phyloP scores from a whole-genome alignment of 2,113 vertebrate genomes.

The Parus major region DNA sequence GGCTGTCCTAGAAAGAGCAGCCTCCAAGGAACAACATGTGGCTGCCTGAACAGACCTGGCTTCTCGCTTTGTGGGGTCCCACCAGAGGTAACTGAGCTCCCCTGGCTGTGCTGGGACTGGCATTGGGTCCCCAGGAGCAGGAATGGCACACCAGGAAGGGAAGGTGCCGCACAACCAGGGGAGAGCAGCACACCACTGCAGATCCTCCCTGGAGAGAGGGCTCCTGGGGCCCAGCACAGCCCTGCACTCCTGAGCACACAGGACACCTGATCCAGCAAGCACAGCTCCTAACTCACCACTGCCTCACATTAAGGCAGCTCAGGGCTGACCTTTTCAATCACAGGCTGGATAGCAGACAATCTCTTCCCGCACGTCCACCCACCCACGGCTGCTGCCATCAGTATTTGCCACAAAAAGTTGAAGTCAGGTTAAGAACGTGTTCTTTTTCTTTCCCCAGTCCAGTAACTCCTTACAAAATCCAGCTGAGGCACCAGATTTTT shows the following conservation, averaged over 20 bases:
- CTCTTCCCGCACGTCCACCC: neutral
- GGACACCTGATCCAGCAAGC: fast-evolving
- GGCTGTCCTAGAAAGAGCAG: neutral
- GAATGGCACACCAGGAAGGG: neutral
- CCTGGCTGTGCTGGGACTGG: neutral
- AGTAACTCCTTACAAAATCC: neutral
- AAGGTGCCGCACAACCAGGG: neutral
- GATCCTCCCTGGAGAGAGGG: neutral
- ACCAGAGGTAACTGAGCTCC: neutral
- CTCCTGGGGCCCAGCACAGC: neutral
- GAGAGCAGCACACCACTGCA: neutral
- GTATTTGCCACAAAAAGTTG: neutral
- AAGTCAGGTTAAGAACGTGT: neutral
- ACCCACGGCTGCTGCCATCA: neutral
- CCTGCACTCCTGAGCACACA: neutral
- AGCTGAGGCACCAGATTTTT: neutral
- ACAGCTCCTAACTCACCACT: neutral
- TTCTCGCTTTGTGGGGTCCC: fast-evolving
- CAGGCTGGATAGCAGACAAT: fast-evolving
- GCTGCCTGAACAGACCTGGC: neutral
- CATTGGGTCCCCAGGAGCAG: fast-evolving
- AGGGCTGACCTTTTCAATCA: neutral
- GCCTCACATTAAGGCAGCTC: neutral
- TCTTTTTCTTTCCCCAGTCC: neutral
- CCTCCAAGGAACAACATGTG: neutral